These are phyloP conservation scores for Phainopepla nitens DNA, from an alignment of 2,113 vertebrate species.

Conservation along the genomic window DNA sequence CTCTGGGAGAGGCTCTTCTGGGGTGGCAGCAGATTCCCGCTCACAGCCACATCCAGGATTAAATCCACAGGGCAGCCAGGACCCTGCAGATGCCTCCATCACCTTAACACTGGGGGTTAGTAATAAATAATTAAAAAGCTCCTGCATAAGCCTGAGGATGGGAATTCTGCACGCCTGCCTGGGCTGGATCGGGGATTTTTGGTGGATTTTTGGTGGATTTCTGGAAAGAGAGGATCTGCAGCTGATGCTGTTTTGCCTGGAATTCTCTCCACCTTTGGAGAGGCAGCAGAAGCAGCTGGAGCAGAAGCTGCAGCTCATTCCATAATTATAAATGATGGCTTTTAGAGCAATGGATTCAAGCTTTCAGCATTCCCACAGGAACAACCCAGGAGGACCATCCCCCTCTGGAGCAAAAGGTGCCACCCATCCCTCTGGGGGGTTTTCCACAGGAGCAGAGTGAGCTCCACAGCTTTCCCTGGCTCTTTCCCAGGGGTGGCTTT, in stretches of 20 bases:
- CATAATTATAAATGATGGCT: neutral
- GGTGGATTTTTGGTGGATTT: neutral
- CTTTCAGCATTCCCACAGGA: neutral
- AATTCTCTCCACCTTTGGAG: neutral
- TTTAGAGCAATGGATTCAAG: neutral
- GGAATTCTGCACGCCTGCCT: neutral
- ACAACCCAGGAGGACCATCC: neutral
- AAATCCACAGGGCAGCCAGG: neutral
- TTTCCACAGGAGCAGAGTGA: neutral
- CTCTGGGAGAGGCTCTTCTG: neutral
- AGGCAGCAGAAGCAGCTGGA: neutral
- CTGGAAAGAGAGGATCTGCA: neutral
- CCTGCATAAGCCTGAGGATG: neutral
- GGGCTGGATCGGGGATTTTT: neutral
- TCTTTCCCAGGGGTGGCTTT: neutral
- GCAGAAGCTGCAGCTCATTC: neutral
- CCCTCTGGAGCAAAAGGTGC: neutral
- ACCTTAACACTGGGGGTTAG: accelerated
- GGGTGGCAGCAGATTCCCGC: neutral
- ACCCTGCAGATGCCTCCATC: neutral
- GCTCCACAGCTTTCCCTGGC: neutral
- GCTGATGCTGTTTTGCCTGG: neutral
- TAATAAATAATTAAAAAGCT: neutral
- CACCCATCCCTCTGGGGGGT: neutral
- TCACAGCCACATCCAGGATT: neutral